Evolutionary conservation across 2,113 vertebrate species (phyloP), one percentile per base, ranked within the genome.

Genomic region (Ovibos moschatus): DNA sequence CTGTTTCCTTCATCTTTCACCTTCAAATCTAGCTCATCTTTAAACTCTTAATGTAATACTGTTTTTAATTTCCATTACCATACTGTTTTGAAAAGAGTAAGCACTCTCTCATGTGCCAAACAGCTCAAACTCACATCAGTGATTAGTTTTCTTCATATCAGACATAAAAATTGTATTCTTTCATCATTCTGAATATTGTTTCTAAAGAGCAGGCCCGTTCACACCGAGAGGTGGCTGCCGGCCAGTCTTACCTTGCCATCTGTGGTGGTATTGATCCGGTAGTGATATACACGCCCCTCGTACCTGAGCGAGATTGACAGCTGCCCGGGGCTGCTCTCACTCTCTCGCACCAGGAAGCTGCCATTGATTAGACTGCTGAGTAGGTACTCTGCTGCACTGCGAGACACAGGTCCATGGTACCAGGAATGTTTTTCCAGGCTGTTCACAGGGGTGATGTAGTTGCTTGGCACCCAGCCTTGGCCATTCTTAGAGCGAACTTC

Each of bases 361-460:
- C 99, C 99, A 0, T 99, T 99, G 98, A 99, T 99, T 8, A 99
- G 99, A 83, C 99, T 99, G 97, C 99, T 99, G 76, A 99, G 99
- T 47, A 99, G 99, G 79, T 99, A 99, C 98, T 99, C 99, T 0
- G 99, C 99, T 0, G 99, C 99, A 0, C 99, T 99, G 98, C 99
- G 99, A 0, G 99, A 99, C 98, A 99, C 99, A 0, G 99, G 99
- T 43, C 99, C 99, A 0, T 99, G 99, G 99, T 99, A 99, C 99
- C 99, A 99, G 43, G 99, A 99, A 93, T 99, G 99, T 95, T 99
- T 99, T 97, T 99, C 99, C 98, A 99, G 99, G 94, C 99, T 99
- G 99, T 99, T 99, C 94, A 99, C 99, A 0, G 99, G 99, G 0
- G 99, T 99, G 99, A 99, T 99, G 98, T 99, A 99, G 99, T 99